These are phyloP conservation scores for Eubasilissa regina DNA, from an alignment of 1,140 invertebrate genomes.

Conservation along the genomic window DNA sequence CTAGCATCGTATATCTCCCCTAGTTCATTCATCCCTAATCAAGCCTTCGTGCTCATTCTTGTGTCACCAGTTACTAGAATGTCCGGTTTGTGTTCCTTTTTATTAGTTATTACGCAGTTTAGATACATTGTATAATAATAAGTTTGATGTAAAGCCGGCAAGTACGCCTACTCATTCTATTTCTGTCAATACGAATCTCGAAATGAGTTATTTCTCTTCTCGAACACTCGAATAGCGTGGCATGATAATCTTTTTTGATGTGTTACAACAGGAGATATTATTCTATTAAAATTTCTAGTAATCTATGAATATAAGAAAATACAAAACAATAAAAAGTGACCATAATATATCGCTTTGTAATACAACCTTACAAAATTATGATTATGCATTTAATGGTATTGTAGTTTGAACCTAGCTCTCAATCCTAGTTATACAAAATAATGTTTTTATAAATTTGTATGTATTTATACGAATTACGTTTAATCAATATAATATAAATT, in stretches of 20 bases:
- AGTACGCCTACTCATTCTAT: slow-evolving; percentile 50
- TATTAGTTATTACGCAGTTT: slow-evolving; percentile 38
- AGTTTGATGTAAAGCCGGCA: slow-evolving; percentile 45
- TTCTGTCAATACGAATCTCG: slow-evolving; percentile 37
- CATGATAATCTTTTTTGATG: neutral
- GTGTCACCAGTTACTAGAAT: slow-evolving; percentile 26
- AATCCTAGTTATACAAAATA: too few species aligned
- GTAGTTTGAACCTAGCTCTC: too few species aligned
- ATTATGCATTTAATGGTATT: too few species aligned
- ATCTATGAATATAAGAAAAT: too few species aligned
- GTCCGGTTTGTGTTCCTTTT: neutral
- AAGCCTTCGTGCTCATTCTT: slow-evolving; percentile 9
- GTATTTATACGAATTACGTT: too few species aligned
- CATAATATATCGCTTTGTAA: too few species aligned
- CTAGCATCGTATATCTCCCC: slow-evolving; percentile 32
- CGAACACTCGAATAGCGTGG: slow-evolving; percentile 4
- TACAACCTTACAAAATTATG: too few species aligned
- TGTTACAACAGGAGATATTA: too few species aligned
- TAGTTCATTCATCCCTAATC: slow-evolving; percentile 48
- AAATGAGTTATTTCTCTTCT: slow-evolving; percentile 23
- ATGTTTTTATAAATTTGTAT: too few species aligned
- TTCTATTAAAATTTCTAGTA: too few species aligned
- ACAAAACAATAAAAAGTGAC: too few species aligned
- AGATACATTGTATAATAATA: slow-evolving; percentile 40
- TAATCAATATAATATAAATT: too few species aligned